A percentile compares a stretch with the other conserved stretches of the same genome.
These are phyloP conservation scores for Platycheirus rosarum DNA, from an alignment of 2,888 invertebrate genomes.

Conservation along the genomic window DNA sequence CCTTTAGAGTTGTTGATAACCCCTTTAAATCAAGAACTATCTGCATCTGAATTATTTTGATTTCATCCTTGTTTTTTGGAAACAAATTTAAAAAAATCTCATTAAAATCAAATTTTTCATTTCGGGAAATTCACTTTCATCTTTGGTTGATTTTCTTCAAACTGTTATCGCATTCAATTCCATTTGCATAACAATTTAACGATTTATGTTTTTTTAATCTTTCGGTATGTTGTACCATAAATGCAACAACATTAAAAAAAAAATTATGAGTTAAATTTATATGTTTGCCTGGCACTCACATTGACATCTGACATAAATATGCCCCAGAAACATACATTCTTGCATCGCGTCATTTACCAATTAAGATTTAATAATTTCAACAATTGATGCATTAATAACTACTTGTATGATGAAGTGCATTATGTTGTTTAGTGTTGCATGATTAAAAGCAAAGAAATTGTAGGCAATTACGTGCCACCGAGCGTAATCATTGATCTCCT, in stretches of 20 bases:
- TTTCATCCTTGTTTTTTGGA: too few relatives aligned
- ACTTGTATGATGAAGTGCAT: slow-evolving; percentile 12
- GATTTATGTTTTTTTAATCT: slow-evolving; percentile 9
- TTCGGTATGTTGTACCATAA: not conserved
- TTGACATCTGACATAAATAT: slow-evolving; percentile 46
- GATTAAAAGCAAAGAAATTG: not conserved
- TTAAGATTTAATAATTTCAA: slow-evolving; percentile 35
- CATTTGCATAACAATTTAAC: slow-evolving; percentile 17
- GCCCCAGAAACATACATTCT: slow-evolving; percentile 41
- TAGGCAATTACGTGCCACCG: slow-evolving; percentile 8
- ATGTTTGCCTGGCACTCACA: slow-evolving; percentile 41
- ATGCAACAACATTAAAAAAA: not conserved
- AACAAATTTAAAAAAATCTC: too few relatives aligned
- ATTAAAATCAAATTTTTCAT: not conserved
- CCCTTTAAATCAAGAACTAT: too few relatives aligned
- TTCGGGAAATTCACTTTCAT: slow-evolving; percentile 10
- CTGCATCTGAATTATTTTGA: too few relatives aligned
- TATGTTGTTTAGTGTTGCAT: slow-evolving; percentile 25
- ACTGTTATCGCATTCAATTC: slow-evolving; percentile 16
- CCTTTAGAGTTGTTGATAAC: too few relatives aligned
- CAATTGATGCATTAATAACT: slow-evolving; percentile 22
- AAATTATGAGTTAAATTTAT: not conserved
- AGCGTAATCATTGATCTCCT: slow-evolving; percentile 13
- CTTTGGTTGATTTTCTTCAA: not conserved
- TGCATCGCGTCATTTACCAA: slow-evolving; percentile 39